Conservation (phyloP, 37 sponge, comb jelly and placozoan genomes). For the Agelas oroides region DNA sequence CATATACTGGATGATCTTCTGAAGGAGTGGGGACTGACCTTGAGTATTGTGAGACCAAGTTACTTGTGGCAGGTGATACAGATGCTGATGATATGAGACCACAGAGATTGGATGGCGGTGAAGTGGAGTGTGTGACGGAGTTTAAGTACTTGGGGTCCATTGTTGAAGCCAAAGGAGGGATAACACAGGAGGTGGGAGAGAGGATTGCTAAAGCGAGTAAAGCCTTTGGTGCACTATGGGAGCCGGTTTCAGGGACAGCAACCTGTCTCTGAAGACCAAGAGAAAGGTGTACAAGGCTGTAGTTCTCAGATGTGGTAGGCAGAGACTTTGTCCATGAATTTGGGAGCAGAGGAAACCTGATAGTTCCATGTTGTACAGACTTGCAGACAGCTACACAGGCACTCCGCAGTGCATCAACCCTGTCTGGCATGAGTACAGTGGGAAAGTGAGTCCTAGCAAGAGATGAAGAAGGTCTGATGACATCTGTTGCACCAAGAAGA, state of each 20-base stretch:
- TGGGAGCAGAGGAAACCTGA: too few species aligned
- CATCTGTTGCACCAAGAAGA: too few species aligned
- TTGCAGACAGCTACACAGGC: too few species aligned
- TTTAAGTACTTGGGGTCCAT: constrained; percentile 53
- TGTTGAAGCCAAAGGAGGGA: constrained; percentile 28
- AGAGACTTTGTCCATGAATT: too few species aligned
- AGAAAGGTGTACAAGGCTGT: constrained; percentile 38
- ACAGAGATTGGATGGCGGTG: constrained; percentile 22
- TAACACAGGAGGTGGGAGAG: constrained; percentile 20
- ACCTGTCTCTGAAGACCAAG: constrained; percentile 29
- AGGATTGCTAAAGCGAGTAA: constrained; percentile 37
- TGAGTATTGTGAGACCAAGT: constrained; percentile 43
- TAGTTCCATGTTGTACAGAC: too few species aligned
- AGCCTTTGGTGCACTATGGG: constrained; percentile 40
- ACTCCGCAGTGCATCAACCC: too few species aligned
- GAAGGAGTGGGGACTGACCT: constrained; percentile 44
- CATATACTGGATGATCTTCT: too few species aligned
- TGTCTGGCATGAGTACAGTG: too few species aligned
- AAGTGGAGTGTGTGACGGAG: constrained; percentile 39
- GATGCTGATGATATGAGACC: constrained; percentile 6
- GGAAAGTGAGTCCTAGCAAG: too few species aligned
- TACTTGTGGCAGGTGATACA: constrained; percentile 22
- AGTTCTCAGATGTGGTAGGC: constrained; percentile 20
- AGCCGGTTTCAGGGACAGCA: constrained; percentile 24
- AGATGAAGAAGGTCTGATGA: too few species aligned